Evolutionary conservation across 2,888 invertebrate genomes (phyloP).

Genomic region (Tupiocoris notatus): DNA sequence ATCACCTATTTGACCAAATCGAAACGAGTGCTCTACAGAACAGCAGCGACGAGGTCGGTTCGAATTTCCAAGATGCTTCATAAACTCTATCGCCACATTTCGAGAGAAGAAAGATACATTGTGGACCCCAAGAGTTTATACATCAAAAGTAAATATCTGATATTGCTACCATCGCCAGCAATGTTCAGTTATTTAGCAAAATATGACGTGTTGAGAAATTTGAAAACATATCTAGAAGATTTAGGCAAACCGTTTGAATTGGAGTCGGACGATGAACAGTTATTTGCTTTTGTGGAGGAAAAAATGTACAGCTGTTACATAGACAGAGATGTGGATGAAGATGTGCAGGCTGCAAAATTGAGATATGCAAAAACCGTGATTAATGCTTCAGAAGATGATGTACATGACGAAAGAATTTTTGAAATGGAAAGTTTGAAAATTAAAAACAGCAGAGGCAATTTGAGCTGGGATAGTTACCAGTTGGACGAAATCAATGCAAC

Average conservation of each 20-base stretch:
- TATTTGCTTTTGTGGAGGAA: constrained; percentile 22
- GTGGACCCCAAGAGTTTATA: constrained; percentile 24
- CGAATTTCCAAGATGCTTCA: constrained; percentile 17
- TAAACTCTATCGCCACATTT: constrained; percentile 13
- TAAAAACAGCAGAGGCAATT: background rate
- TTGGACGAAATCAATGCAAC: constrained; percentile 7
- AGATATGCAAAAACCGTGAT: constrained; percentile 4
- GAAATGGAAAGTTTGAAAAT: constrained; percentile 5
- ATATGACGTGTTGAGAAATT: constrained; percentile 10
- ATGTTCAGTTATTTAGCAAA: constrained; percentile 19
- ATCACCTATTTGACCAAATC: constrained; percentile 22
- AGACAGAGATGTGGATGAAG: constrained; percentile 16
- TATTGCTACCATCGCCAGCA: constrained; percentile 23
- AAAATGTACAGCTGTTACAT: constrained; percentile 21
- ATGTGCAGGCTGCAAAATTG: background rate
- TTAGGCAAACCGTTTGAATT: background rate
- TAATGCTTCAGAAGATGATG: background rate
- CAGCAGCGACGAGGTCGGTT: constrained; percentile 11
- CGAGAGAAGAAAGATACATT: constrained; percentile 20
- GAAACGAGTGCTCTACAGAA: constrained; percentile 17
- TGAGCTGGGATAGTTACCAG: constrained; percentile 14
- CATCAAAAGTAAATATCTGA: constrained; percentile 21
- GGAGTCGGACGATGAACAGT: constrained; percentile 13
- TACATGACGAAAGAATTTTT: background rate
- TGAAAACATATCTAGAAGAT: constrained; percentile 2